These are phyloP conservation scores for Dipodomys stephensi DNA, from an alignment of 2,113 vertebrate species.

Conservation along the genomic window DNA sequence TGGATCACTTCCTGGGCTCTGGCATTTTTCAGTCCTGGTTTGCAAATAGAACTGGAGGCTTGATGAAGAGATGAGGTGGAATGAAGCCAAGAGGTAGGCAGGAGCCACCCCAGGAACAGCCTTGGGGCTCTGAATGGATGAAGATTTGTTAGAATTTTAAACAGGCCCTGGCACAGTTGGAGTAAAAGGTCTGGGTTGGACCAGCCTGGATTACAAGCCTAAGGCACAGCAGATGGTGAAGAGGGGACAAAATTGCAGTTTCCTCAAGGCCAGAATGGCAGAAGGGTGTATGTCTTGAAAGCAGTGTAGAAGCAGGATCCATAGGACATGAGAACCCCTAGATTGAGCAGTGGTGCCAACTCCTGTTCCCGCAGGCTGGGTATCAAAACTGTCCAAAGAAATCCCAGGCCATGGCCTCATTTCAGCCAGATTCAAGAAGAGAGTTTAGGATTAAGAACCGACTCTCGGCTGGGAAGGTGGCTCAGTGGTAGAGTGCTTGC, in stretches of 20 bases:
- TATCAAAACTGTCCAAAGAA: not conserved
- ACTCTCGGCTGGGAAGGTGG: not conserved
- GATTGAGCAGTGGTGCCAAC: not conserved
- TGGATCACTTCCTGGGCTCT: conserved; percentile 12
- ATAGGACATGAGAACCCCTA: not conserved
- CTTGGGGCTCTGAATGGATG: not conserved
- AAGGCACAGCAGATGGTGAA: conserved; percentile 13
- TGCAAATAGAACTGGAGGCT: not conserved
- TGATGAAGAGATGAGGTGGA: too few relatives aligned
- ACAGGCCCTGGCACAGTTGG: not conserved
- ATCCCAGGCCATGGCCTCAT: not conserved
- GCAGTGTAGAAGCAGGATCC: not conserved
- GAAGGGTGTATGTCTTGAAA: not conserved
- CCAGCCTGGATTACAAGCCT: not conserved
- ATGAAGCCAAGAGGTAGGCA: not conserved
- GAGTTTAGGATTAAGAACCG: not conserved
- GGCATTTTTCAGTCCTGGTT: not conserved
- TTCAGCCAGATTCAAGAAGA: not conserved
- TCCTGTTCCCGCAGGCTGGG: not conserved
- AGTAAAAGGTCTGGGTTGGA: not conserved
- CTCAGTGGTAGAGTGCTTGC: too few relatives aligned
- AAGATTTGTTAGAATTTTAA: not conserved
- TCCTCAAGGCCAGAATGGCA: conserved; percentile 16
- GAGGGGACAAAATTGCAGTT: not conserved
- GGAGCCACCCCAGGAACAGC: not conserved